phyloP scores from a whole-genome alignment of 2,797 vertebrate genomes.

The Enteromius thamalakanensis region DNA sequence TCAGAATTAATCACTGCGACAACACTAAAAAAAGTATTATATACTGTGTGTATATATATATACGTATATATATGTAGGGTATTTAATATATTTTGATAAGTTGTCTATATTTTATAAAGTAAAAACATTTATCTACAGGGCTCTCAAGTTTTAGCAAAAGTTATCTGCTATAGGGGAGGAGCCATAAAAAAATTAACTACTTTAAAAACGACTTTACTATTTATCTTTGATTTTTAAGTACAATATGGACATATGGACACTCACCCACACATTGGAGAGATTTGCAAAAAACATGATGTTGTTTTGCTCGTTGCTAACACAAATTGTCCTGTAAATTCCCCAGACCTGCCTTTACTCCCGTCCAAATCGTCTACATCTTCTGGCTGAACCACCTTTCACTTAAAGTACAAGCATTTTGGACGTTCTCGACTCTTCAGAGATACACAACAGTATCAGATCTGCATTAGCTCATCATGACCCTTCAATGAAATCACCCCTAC shows the following conservation, averaged over 20 bases:
- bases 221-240: background rate
- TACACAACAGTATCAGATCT: slow-evolving; percentile 2
- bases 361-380: background rate
- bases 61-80: too few relatives aligned
- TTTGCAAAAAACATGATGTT: background rate
- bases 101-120: too few relatives aligned
- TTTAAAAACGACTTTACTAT: too few relatives aligned
- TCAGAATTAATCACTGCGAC: background rate
- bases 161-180: too few relatives aligned
- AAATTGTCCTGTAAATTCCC: background rate
- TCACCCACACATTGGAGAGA: background rate
- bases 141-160: too few relatives aligned
- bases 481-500: background rate
- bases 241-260: background rate
- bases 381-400: background rate
- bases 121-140: background rate
- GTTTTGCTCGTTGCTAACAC: background rate
- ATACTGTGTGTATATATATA: too few relatives aligned
- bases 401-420: background rate
- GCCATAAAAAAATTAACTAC: too few relatives aligned
- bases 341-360: background rate
- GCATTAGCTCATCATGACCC: slow-evolving; percentile 3
- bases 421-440: background rate
- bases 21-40: too few relatives aligned
- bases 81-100: too few relatives aligned